phyloP scores from a whole-genome alignment of 2,797 vertebrate genomes.

The Hypotaenidia philippensis region DNA sequence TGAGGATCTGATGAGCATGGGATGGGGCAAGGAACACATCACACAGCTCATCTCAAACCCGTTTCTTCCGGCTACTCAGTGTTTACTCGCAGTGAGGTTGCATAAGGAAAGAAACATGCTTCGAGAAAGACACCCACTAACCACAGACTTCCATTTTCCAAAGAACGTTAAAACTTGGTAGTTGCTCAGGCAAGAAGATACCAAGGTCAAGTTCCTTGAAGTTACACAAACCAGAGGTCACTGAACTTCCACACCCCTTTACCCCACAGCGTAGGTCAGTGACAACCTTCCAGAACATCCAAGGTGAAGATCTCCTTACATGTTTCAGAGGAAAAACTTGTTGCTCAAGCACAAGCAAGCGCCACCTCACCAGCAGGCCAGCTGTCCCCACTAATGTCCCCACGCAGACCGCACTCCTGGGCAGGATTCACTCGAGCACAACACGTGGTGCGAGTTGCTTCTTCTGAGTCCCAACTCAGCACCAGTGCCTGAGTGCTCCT shows the following conservation, averaged over 20 bases:
- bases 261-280: neutral
- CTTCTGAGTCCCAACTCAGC: neutral
- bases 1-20: neutral
- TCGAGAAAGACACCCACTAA: conserved; percentile 39
- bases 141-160: neutral
- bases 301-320: neutral
- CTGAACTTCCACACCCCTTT: neutral
- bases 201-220: neutral
- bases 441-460: accelerated
- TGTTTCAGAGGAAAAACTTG: neutral
- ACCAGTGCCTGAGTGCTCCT: neutral
- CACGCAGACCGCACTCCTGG: accelerated
- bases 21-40: neutral
- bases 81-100: neutral
- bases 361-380: accelerated
- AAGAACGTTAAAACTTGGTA: accelerated
- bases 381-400: neutral
- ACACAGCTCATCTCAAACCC: neutral
- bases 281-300: neutral
- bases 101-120: neutral
- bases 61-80: neutral
- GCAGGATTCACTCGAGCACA: accelerated
- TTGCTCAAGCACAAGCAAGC: neutral
- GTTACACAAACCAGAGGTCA: neutral
- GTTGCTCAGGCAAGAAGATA: neutral